Conservation (phyloP, 2,113 vertebrate genomes). For the Gasterosteus aculeatus region DNA sequence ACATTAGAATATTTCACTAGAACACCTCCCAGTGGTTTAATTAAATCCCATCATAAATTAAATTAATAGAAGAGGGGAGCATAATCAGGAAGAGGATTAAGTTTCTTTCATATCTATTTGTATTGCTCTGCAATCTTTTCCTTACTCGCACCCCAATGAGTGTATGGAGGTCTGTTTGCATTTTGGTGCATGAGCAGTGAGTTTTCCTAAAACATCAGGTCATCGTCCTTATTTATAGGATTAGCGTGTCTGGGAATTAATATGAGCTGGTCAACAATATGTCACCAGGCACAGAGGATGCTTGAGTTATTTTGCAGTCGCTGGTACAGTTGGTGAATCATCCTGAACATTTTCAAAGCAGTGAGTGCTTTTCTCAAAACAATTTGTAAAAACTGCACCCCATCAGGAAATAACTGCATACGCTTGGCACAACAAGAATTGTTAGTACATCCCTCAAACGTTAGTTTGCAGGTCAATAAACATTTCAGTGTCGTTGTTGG, state of each 20-base stretch:
- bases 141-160: background rate
- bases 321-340: background rate
- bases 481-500: background rate
- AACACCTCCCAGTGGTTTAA: constrained; percentile 54
- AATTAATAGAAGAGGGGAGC: constrained; percentile 40
- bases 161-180: constrained; percentile 14
- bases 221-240: constrained; percentile 32
- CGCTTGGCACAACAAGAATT: background rate
- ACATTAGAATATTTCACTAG: constrained; percentile 54
- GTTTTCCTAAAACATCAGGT: constrained; percentile 38
- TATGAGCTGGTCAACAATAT: constrained; percentile 18
- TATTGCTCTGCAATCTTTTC: constrained; percentile 10
- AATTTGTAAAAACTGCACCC: background rate
- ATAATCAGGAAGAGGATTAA: constrained; percentile 43
- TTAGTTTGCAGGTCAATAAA: background rate
- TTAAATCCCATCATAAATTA: constrained; percentile 58
- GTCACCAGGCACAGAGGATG: background rate
- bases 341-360: background rate
- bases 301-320: background rate
- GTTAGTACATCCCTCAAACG: background rate
- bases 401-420: background rate
- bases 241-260: constrained; percentile 20
- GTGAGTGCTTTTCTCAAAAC: background rate
- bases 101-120: constrained; percentile 50
- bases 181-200: constrained; percentile 1